Evolutionary conservation across 2,113 vertebrate species (phyloP).

Genomic region (Lates calcarifer): DNA sequence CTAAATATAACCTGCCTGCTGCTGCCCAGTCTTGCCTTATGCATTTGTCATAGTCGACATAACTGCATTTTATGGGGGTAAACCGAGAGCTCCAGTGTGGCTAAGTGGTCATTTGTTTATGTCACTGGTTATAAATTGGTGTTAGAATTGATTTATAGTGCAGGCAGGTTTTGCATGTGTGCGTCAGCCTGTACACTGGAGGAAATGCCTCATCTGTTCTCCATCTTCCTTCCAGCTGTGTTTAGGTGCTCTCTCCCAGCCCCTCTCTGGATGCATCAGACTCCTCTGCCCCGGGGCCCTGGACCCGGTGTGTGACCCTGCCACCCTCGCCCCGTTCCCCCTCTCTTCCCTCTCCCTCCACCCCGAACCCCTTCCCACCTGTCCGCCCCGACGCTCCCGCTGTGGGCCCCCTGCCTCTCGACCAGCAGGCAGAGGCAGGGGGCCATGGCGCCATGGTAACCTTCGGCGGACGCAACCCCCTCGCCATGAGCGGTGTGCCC

Average conservation of each 20-base stretch:
- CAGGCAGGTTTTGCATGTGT: background rate
- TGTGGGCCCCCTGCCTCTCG: conserved; percentile 78
- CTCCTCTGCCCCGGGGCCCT: conserved; percentile 81
- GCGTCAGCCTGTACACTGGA: conserved; percentile 23
- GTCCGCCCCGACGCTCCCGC: conserved; percentile 53
- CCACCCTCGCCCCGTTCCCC: conserved; percentile 44
- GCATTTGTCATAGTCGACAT: conserved; percentile 59
- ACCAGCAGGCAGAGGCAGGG: conserved; percentile 82
- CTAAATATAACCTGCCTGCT: conserved; percentile 64
- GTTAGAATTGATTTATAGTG: no score
- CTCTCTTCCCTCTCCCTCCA: conserved; percentile 35
- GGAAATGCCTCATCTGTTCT: conserved; percentile 24
- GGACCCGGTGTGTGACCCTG: conserved; percentile 80
- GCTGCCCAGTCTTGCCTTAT: conserved; percentile 25
- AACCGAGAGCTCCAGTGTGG: conserved; percentile 39
- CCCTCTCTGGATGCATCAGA: conserved; percentile 83
- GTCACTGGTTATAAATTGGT: conserved; percentile 40
- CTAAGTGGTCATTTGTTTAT: conserved; percentile 45
- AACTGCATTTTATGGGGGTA: conserved; percentile 50
- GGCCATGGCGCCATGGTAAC: conserved; percentile 96
- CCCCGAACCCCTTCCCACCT: conserved; percentile 39
- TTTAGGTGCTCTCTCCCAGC: conserved; percentile 80
- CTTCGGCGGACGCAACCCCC: conserved; percentile 88
- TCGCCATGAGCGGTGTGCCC: conserved; percentile 89
- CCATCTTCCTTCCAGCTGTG: conserved; percentile 66